Base-by-base conservation (phyloP, 2,888 invertebrate genomes). In the Argyresthia albistria region DNA sequence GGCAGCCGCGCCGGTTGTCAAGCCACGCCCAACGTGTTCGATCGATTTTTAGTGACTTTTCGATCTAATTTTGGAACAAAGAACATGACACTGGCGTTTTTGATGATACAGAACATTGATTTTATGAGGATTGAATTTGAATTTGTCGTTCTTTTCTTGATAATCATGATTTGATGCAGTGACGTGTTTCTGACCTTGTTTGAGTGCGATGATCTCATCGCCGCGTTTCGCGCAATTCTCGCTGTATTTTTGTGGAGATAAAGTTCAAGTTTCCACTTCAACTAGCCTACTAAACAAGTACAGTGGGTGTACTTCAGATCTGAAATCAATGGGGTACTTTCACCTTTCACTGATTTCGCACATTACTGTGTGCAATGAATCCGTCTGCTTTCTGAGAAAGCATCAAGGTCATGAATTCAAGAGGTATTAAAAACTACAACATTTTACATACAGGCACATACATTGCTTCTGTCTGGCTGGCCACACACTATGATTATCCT, bases 121-220 rank as follows among this genome's bases (percentile, higher is more conserved):
- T 25, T 6, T 4, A 25, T 25, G 25, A 25, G 2, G 25, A 25
- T 25, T 25, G 2, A 2, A 25, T 25, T 25, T 35, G 8, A 45
- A 16, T 43, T 35, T 42, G 14, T 14, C 35, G 35, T 15, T 37
- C 14, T 25, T 25, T 25, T 25, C 25, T 6, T 25, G 25, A 25
- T 25, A 25, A 4, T 35, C 35, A 11, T 11, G 47, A n/a, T 16
- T 45, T 15, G 43, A 49, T 46, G 47, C 49, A 60, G 55, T 68
- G 65, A 66, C 67, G 67, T 66, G 65, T 59, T 55, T 54, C 43
- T 64, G 66, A 64, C 66, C 63, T 63, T 58, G 57, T 64, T 62
- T 62, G 62, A 61, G 65, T 47, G 61, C 56, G 60, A 65, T 78
- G 77, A 77, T 70, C 70, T 76, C 75, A 74, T 64, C 62, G 62